Evolutionary conservation across 2,113 vertebrate species (phyloP).

Genomic region (Rhabdomys dilectus): DNA sequence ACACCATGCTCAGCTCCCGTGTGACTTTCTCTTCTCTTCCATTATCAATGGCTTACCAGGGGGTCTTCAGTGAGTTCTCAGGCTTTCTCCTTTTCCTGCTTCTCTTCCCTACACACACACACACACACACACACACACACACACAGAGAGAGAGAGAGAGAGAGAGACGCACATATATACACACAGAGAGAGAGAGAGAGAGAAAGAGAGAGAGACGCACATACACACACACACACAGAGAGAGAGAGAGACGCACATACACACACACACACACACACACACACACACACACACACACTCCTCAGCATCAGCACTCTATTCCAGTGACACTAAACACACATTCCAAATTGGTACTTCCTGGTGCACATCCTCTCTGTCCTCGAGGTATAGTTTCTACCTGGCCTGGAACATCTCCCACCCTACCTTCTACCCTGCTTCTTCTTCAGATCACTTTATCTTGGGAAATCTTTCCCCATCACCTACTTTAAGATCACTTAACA

Average conservation of each 20-base stretch:
- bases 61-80: neutral
- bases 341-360: neutral
- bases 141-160: neutral
- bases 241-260: too few species aligned
- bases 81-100: neutral
- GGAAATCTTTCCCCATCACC: neutral
- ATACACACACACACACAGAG: neutral
- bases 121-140: neutral
- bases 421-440: neutral
- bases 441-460: conserved; percentile 30
- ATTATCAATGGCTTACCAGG: neutral
- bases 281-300: neutral
- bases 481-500: neutral
- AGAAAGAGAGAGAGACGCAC: too few species aligned
- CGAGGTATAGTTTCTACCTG: neutral
- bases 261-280: neutral
- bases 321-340: neutral
- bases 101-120: neutral
- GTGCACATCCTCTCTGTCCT: neutral
- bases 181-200: neutral
- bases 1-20: neutral
- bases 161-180: too few species aligned
- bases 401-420: neutral
- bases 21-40: neutral
- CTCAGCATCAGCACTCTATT: neutral